Evolutionary conservation across 2,888 invertebrate species (phyloP), one percentile per base, ranked within the genome.

Genomic region (Iphiclides podalirius): DNA sequence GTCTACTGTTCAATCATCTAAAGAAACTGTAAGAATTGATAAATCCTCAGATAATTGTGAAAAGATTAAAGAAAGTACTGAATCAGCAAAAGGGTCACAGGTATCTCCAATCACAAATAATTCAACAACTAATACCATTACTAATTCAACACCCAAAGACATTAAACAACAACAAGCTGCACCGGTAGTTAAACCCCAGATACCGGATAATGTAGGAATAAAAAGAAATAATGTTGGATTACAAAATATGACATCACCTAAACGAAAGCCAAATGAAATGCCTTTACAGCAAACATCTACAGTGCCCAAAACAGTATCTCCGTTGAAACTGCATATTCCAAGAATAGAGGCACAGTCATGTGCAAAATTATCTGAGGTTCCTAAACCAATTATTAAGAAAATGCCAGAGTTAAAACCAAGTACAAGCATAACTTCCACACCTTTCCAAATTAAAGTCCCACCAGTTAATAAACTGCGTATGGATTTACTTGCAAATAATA

Each of bases 401-500:
- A 83, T 88, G 63, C 88, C 88, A 43, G 88, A 88, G 57, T 66
- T 88, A 51, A 86, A 87, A 63, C 85, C 85, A 23, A 77, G 84
- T 63, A 59, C 64, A 20, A 70, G 78, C 47, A 15, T 45, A 13
- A 53, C 68, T 52, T 48, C 67, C 42, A 67, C 70, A 42, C 47
- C 64, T 38, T 54, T 64, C 14, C 79, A 75, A 62, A 78, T 59
- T 59, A 86, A 86, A 67, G 59, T 59, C 35, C 77, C 68, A 53
- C 61, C 70, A 43, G 58, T 75, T 7, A 81, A 72, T 57, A 87
- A 83, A 76, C 66, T 87, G 46, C 71, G 86, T 64, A 86, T 86
- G 85, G 88, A 87, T 71, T 70, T 88, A 15, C 67, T 87, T 59
- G 87, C 88, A 41, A 87, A 87, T 55, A 87, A 88, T 52, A 81